Conservation (phyloP, 2,113 vertebrate genomes). For the Clarias macrocephalus region DNA sequence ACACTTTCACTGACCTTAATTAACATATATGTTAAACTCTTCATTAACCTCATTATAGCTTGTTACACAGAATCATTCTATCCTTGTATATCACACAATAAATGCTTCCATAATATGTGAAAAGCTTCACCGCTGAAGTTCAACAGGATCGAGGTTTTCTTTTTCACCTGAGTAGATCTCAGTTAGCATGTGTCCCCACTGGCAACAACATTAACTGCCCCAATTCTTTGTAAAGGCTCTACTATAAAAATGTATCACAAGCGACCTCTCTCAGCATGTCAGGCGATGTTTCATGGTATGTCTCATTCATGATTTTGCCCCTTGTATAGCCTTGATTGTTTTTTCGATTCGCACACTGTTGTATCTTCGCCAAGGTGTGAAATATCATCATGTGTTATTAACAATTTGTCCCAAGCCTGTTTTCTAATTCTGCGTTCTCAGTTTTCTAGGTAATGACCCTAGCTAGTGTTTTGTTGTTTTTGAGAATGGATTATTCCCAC, state of each 20-base stretch:
- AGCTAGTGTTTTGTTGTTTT: neutral
- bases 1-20: neutral
- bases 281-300: neutral
- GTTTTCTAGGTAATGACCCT: neutral
- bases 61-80: neutral
- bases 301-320: neutral
- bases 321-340: neutral
- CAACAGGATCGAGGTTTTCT: neutral
- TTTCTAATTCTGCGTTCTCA: neutral
- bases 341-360: neutral
- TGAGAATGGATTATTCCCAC: neutral
- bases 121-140: neutral
- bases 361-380: neutral
- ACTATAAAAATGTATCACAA: neutral
- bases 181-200: too few relatives aligned
- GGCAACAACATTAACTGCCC: neutral
- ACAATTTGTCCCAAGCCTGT: neutral
- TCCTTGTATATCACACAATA: neutral
- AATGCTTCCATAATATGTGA: neutral
- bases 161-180: too few relatives aligned
- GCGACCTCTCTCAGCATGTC: neutral
- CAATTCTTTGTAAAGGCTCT: neutral
- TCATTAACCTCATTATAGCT: neutral
- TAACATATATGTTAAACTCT: neutral
- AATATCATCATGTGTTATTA: neutral